Conservation (phyloP, 2,888 invertebrate species). For the Maniola hyperantus region DNA sequence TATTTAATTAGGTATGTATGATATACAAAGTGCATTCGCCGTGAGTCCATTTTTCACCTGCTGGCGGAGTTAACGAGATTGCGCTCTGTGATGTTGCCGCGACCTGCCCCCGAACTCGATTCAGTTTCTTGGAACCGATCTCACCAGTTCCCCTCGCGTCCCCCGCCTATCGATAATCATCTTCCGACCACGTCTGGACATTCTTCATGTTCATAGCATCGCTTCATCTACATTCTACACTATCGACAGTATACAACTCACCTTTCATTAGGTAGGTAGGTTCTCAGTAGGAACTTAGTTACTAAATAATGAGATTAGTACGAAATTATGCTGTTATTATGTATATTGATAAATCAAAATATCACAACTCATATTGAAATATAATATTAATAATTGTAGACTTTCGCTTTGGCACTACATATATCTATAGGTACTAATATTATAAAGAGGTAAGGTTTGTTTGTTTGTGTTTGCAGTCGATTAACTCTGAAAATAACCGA, state of each 20-base stretch:
- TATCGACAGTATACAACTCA: conserved; percentile 28
- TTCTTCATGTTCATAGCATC: conserved; percentile 44
- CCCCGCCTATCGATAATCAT: conserved; percentile 58
- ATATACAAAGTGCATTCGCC: conserved; percentile 53
- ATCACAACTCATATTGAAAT: too few relatives aligned
- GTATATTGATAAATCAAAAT: too few relatives aligned
- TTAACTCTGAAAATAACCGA: too few relatives aligned
- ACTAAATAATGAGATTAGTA: too few relatives aligned
- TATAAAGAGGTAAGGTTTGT: too few relatives aligned
- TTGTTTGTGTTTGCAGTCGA: too few relatives aligned
- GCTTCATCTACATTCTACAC: conserved; percentile 15
- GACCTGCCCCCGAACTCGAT: conserved; percentile 63
- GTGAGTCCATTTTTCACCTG: conserved; percentile 68
- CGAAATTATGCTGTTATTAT: too few relatives aligned
- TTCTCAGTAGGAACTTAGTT: neutral
- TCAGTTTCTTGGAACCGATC: conserved; percentile 72
- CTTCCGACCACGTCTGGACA: conserved; percentile 51
- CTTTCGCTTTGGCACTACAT: too few relatives aligned
- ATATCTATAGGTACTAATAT: too few relatives aligned
- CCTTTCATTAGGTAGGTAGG: neutral
- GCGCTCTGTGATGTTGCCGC: conserved; percentile 74
- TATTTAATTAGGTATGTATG: conserved; percentile 61
- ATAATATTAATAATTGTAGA: too few relatives aligned
- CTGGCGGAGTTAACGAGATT: conserved; percentile 69
- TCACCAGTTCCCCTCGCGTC: conserved; percentile 43